These are phyloP conservation scores for Acheta domesticus DNA, from an alignment of 2,888 invertebrate genomes.

Conservation along the genomic window DNA sequence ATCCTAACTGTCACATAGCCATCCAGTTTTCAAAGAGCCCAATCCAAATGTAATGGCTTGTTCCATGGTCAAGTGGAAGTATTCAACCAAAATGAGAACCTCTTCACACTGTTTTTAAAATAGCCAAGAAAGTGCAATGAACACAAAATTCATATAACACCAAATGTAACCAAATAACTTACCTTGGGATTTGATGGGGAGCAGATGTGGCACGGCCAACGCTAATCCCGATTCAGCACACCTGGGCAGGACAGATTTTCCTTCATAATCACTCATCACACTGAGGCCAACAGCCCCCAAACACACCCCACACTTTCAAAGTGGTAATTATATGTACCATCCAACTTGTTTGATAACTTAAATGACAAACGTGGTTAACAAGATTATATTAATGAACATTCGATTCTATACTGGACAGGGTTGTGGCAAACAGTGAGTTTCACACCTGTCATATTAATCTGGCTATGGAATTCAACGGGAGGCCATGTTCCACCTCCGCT, in stretches of 20 bases:
- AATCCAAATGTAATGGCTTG: no score
- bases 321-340: background rate
- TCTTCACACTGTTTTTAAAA: no score
- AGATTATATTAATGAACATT: background rate
- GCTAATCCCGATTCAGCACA: background rate
- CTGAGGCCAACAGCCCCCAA: background rate
- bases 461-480: slow-evolving; percentile 25
- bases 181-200: background rate
- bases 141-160: no score
- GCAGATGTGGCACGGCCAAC: background rate
- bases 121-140: no score
- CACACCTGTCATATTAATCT: slow-evolving; percentile 27
- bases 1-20: no score
- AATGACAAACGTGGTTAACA: background rate
- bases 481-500: slow-evolving; percentile 29
- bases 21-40: no score
- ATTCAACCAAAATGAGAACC: no score
- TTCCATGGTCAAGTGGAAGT: no score
- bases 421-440: background rate
- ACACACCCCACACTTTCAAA: background rate
- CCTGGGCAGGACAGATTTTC: background rate
- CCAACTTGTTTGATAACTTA: background rate
- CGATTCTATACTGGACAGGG: background rate
- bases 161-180: background rate
- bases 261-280: background rate